phyloP scores from a whole-genome alignment of 2,797 vertebrate genomes.

The Acropternis orthonyx region DNA sequence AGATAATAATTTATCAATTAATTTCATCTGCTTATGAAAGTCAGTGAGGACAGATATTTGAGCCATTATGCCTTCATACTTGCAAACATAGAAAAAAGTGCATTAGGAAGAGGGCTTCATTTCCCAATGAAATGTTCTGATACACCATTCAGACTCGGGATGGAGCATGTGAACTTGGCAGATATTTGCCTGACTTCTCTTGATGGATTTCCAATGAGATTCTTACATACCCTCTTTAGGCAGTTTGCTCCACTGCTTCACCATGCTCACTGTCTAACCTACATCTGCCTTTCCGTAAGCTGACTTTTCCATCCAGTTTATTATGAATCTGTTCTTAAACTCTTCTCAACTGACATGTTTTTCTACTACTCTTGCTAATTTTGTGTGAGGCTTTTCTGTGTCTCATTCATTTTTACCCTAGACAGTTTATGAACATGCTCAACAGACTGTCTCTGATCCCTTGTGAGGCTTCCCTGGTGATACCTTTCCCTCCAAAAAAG shows the following conservation, averaged over 20 bases:
- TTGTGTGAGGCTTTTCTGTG: not conserved
- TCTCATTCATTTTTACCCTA: not conserved
- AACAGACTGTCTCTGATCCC: not conserved
- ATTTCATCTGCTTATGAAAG: not conserved
- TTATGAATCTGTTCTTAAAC: not conserved
- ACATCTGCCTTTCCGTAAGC: not conserved
- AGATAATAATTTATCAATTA: not conserved
- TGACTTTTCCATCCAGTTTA: not conserved
- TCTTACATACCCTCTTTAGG: not conserved
- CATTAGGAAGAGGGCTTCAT: not conserved
- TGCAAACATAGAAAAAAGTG: not conserved
- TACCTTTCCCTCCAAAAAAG: not conserved
- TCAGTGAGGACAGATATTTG: not conserved
- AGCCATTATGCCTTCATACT: not conserved
- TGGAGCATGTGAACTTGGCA: not conserved
- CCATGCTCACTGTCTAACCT: not conserved
- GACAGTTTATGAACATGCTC: not conserved
- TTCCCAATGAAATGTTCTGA: not conserved
- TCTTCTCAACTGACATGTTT: not conserved
- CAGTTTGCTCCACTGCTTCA: not conserved
- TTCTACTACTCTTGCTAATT: not conserved
- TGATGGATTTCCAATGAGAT: not conserved
- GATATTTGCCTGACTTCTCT: not conserved
- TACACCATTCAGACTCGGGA: not conserved
- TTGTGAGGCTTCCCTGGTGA: not conserved